Evolutionary conservation across 2,113 vertebrate species (phyloP), one percentile per base, ranked within the genome.

Genomic region (Marmota flaviventris): DNA sequence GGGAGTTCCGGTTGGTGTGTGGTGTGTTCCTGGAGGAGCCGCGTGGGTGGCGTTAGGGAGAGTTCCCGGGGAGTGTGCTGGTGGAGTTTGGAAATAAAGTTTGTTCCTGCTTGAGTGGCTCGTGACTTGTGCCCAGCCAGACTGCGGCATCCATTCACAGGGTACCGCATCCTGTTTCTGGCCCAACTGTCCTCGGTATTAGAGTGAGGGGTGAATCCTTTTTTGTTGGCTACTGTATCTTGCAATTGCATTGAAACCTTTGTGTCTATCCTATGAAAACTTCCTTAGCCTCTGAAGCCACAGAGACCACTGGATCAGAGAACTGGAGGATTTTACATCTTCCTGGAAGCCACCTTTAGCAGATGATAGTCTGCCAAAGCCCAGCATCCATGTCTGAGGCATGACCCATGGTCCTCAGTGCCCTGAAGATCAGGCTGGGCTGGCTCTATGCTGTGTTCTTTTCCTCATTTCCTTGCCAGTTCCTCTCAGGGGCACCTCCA

Each of bases 101-200:
- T 39, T 39, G 37, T 39, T 39, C 37, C 37, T 39, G 37, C 37
- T 39, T 39, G 37, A 39, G 37, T 39, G 37, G 37, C 37, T 39
- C 37, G 37, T 39, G 37, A 39, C 37, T 39, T 39, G 37, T 39
- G 37, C 37, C 37, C 37, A 39, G 37, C 37, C 37, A 39, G 37
- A 39, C 37, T 39, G 37, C 37, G 37, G 37, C 37, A 39, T 37
- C 2, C 6, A 12, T 1, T 2, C 13, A n/a, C 25, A 69, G 32
- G 8, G 42, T 6, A 9, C 45, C 2, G 56, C 16, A 8, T 53
- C 17, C 82, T 27, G 13, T 29, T 13, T 32, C 5, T 9, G 1
- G 8, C 2, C 4, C 7, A 25, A 6, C 2, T 2, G 0, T 22
- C 42, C 63, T 32, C 0, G 16, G 29, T 7, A 12, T 0, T 56